Base-by-base conservation (phyloP, 2,888 invertebrate genomes). In the Ptilodon capucinus region DNA sequence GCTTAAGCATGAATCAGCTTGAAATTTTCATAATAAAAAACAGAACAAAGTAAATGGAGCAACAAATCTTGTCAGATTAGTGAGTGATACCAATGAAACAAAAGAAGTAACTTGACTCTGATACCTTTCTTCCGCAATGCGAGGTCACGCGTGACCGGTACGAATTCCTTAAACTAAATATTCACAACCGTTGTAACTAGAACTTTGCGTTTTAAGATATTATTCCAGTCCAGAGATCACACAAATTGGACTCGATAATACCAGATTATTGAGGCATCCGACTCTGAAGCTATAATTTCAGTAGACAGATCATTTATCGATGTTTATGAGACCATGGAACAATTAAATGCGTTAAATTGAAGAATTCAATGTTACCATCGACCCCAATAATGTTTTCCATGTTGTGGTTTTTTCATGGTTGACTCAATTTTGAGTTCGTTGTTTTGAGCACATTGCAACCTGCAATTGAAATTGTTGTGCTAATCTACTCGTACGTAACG, bases 41-140 rank as follows among this genome's bases (percentile, higher is more conserved):
- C 57, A 32, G 51, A 51, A 56, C 57, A 45, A 68, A 71, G 51
- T 68, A 74, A 77, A 61, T 73, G 51, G 66, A 76, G 71, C 71
- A 79, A 82, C 79, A 82, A 77, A 67, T 67, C 55, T 68, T 71
- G 72, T 69, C 70, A 55, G 66, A 59, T 67, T 58, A 65, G 47
- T 71, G 72, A 73, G 73, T 74, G 63, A 71, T 71, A 65, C 71
- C 67, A 74, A 71, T 79, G 74, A 83, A 84, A 84, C 82, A 84
- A 82, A 81, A 85, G 78, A 76, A 79, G 76, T 82, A 80, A 83
- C 79, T 56, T 56, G 60, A 67, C 48, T 76, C 73, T 69, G 76
- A 71, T 79, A 81, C 81, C 76, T 86, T 86, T 87, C 89, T 89
- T 89, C 88, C 86, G 85, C 74, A 79, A 80, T 58, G 63, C 81